phyloP scores from a whole-genome alignment of 2,797 vertebrate species.

The Artibeus jamaicensis region DNA sequence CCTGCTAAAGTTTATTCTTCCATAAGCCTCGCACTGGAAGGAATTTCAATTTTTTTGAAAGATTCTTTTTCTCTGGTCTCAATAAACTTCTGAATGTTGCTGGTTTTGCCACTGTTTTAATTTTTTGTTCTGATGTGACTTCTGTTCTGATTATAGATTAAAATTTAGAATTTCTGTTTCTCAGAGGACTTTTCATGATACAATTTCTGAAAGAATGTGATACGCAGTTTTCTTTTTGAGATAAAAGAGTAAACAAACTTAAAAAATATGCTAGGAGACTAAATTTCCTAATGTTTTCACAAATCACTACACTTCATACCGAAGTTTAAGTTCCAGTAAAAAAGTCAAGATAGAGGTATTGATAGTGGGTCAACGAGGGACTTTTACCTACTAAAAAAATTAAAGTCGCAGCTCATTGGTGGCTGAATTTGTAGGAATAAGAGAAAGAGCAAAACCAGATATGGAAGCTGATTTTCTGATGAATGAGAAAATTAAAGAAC shows the following conservation, averaged over 20 bases:
- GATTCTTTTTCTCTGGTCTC: slow-evolving; percentile 61
- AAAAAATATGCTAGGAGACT: background rate
- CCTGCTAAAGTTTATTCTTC: slow-evolving; percentile 73
- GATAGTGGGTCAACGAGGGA: background rate
- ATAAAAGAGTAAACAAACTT: background rate
- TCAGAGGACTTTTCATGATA: background rate
- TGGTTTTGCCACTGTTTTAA: slow-evolving; percentile 41
- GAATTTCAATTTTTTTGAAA: slow-evolving; percentile 71
- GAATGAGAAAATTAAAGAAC: background rate
- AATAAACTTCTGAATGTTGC: slow-evolving; percentile 61
- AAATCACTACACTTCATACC: background rate
- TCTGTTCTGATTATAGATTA: slow-evolving; percentile 69
- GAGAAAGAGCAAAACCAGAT: background rate
- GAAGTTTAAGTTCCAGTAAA: background rate
- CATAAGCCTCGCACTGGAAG: slow-evolving; percentile 61
- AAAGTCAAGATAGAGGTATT: background rate
- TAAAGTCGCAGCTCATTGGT: background rate
- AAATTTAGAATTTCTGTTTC: slow-evolving; percentile 58
- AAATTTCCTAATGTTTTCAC: slow-evolving; percentile 16
- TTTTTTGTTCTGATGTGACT: slow-evolving; percentile 58
- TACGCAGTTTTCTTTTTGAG: background rate
- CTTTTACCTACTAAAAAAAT: background rate
- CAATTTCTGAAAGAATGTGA: background rate
- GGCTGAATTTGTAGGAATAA: background rate
- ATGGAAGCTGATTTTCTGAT: slow-evolving; percentile 17